A percentile compares a stretch with the other conserved stretches of the same genome.
phyloP scores from a whole-genome alignment of 2,888 invertebrate species.

The Antheraea assamensis region DNA sequence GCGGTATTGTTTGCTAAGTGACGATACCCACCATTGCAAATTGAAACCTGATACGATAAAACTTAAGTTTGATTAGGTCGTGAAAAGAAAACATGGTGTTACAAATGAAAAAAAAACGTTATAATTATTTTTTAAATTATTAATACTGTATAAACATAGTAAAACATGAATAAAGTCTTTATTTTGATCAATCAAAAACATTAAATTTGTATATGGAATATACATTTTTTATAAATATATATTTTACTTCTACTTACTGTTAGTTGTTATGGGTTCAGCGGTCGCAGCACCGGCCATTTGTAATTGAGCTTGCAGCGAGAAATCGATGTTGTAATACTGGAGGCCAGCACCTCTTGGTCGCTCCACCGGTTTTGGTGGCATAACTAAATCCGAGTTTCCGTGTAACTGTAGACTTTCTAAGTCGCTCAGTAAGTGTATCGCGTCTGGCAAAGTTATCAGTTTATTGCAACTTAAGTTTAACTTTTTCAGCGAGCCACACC shows the following conservation, averaged over 20 bases:
- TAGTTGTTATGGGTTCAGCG: constrained; percentile 86
- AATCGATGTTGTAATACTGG: constrained; percentile 99
- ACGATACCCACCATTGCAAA: too few relatives aligned
- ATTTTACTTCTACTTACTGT: constrained; percentile 82
- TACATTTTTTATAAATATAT: too few relatives aligned
- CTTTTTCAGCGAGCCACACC: constrained; percentile 96
- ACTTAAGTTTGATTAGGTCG: background rate
- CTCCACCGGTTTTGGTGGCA: constrained; percentile 96
- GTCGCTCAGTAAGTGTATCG: constrained; percentile 96
- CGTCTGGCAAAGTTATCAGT: constrained; percentile 97
- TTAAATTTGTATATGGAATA: background rate
- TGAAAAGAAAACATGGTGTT: background rate
- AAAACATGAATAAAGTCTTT: too few relatives aligned
- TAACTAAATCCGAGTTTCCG: constrained; percentile 96
- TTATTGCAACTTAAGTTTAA: constrained; percentile 96
- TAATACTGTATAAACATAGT: too few relatives aligned
- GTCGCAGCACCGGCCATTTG: constrained; percentile 94
- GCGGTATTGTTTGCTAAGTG: too few relatives aligned
- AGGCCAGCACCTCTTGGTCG: constrained; percentile 89
- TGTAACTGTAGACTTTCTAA: constrained; percentile 94
- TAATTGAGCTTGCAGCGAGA: constrained; percentile 97
- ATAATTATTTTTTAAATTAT: too few relatives aligned
- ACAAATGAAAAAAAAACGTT: background rate
- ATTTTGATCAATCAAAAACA: too few relatives aligned
- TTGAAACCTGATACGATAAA: background rate